Base-by-base conservation (phyloP, 2,113 vertebrate genomes). In the Onychostruthus taczanowskii region DNA sequence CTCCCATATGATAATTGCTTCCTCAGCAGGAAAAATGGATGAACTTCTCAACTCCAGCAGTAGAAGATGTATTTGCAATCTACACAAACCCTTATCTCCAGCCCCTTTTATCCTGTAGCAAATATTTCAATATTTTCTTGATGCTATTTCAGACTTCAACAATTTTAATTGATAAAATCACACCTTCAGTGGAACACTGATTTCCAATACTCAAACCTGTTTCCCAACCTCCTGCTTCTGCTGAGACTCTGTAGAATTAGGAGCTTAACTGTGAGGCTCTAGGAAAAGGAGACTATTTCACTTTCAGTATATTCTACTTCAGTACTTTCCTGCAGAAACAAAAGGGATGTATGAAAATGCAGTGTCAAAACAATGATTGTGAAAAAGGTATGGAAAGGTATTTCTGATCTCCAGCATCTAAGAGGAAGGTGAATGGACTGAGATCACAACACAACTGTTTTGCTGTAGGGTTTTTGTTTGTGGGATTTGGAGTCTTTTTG, bases 151-250 rank as follows among this genome's bases (percentile, higher is more conserved):
- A 59, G 49, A 78, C 13, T 78, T 80, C 24, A 90, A 44, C 33
- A 52, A 68, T 86, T 93, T 93, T n/a, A 67, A 63, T 70, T 74
- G 61, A 52, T 86, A 59, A 80, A 79, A 61, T 67, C 33, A 88
- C 50, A 70, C 37, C 37, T 86, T 19, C 58, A 76, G 33, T 21
- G 50, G 50, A 85, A 64, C 27, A 31, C 67, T 50, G 59, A 59
- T 59, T 70, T 86, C 64, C 55, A 73, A 2, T 27, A 68, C 31
- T 72, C 64, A 92, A 39, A 77, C 43, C 8, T 74, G 59, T 78
- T 93, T 94, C 70, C 76, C 69, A 95, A n/a, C 56, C 53, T 95
- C 83, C 61, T 75, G n/a, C 59, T 94, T 39, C 63, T 85, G 75
- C 64, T 72, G 89, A 86, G 63, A 72, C 41, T 73, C 64, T 63